Evolutionary conservation across 1,140 invertebrate genomes (phyloP).

Genomic region (Eumaeus atala): DNA sequence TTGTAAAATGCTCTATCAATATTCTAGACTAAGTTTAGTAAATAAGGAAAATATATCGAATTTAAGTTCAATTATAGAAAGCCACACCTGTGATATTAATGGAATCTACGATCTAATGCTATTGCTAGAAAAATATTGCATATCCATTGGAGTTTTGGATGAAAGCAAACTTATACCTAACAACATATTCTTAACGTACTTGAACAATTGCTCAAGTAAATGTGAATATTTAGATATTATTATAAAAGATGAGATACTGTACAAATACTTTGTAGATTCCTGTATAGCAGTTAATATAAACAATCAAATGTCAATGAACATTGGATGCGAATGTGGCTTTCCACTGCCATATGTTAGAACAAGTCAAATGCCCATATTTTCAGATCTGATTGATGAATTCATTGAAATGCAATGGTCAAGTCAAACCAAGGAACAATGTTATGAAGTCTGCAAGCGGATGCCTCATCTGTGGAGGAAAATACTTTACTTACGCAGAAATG

Average conservation of each 20-base stretch:
- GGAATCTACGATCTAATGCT: constrained; percentile 57
- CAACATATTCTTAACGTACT: constrained; percentile 62
- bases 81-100: constrained; percentile 63
- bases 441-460: constrained; percentile 75
- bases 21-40: constrained; percentile 61
- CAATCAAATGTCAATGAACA: constrained; percentile 45
- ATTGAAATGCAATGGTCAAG: constrained; percentile 66
- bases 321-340: constrained; percentile 67
- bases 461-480: constrained; percentile 76
- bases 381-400: constrained; percentile 63
- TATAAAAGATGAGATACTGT: constrained; percentile 55
- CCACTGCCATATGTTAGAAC: constrained; percentile 59
- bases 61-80: constrained; percentile 60
- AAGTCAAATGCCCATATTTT: constrained; percentile 58
- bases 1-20: constrained; percentile 60
- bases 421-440: constrained; percentile 60
- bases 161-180: constrained; percentile 59
- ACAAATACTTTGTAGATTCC: constrained; percentile 69
- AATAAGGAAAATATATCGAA: constrained; percentile 57
- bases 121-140: constrained; percentile 58
- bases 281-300: constrained; percentile 67
- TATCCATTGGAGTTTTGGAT: constrained; percentile 45
- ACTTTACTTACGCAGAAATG: constrained; percentile 62
- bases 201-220: constrained; percentile 40
- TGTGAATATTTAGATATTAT: constrained; percentile 45